Conservation (phyloP, 2,113 vertebrate species). For the Fregetta grallaria region DNA sequence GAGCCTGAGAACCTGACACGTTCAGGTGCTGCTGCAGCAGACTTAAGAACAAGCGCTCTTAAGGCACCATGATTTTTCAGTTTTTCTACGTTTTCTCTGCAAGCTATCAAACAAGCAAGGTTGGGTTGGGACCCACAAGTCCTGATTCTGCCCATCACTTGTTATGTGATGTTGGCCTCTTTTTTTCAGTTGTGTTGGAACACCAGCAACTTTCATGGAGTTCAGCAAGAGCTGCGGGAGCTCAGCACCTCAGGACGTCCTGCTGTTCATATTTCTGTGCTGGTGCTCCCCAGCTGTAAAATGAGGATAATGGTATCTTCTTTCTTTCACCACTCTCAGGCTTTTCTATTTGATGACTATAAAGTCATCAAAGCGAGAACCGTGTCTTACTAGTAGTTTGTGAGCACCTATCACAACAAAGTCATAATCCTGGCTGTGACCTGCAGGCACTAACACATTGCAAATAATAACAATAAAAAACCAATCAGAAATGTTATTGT, state of each 20-base stretch:
- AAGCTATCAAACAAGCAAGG: not conserved
- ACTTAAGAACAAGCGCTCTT: not conserved
- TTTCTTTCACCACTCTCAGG: not conserved
- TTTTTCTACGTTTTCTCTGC: not conserved
- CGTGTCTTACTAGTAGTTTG: not conserved
- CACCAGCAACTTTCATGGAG: not conserved
- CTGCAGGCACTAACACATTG: slow-evolving; percentile 22
- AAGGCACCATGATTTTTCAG: not conserved
- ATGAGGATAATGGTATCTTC: not conserved
- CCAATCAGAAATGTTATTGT: slow-evolving; percentile 40
- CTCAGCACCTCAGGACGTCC: not conserved
- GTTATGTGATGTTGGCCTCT: not conserved
- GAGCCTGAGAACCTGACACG: not conserved
- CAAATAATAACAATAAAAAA: slow-evolving; percentile 50
- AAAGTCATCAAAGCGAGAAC: not conserved
- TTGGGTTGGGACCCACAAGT: not conserved
- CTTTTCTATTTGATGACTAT: slow-evolving; percentile 8
- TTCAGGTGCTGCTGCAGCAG: not conserved
- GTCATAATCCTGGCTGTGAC: slow-evolving; percentile 27
- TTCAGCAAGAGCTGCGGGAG: not conserved
- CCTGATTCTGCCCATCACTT: not conserved
- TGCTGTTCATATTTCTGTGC: not conserved
- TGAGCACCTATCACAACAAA: slow-evolving; percentile 21
- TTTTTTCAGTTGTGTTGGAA: not conserved
- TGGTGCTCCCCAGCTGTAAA: not conserved